Percentiles rank a stretch among this genome's conserved stretches.
Conservation (phyloP, 53 echinoderm and acorn worm species). For the Henricia sp. region DNA sequence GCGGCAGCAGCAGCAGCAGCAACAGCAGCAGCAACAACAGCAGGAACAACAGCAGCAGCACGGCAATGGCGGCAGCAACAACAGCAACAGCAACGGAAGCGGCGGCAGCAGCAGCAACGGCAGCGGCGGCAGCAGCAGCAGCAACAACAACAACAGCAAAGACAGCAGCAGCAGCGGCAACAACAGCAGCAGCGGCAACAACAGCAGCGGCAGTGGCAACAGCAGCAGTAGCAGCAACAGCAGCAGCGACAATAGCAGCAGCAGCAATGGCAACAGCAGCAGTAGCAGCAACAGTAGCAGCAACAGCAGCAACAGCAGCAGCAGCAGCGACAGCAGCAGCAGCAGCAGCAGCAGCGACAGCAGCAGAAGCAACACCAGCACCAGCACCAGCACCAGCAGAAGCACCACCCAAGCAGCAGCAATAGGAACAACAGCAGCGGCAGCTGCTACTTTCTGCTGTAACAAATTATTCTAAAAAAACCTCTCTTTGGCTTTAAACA, state of each 20-base stretch:
- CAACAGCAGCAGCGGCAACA: background rate
- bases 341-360: conserved; percentile 18
- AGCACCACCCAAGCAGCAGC: conserved; percentile 25
- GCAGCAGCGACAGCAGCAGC: conserved; percentile 18
- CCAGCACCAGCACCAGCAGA: conserved; percentile 36
- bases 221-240: background rate
- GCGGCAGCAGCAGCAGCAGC: background rate
- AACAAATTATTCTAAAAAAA: too few species aligned
- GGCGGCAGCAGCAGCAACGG: background rate
- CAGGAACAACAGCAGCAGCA: conserved; percentile 6
- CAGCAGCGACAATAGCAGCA: background rate
- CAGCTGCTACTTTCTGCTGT: too few species aligned
- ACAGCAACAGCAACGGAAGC: conserved; percentile 2
- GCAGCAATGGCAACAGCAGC: background rate
- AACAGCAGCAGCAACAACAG: background rate
- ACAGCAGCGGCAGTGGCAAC: background rate
- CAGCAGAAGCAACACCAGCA: conserved; percentile 27
- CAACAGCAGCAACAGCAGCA: conserved; percentile 14
- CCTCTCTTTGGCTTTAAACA: too few species aligned
- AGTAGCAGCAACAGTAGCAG: conserved; percentile 5
- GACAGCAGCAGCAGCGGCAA: background rate
- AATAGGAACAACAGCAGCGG: background rate
- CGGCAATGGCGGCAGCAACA: conserved; percentile 5
- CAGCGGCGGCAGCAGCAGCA: conserved; percentile 1
- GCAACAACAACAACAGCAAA: background rate